phyloP scores from a whole-genome alignment of 2,888 invertebrate species.

The Coleophora deauratella region DNA sequence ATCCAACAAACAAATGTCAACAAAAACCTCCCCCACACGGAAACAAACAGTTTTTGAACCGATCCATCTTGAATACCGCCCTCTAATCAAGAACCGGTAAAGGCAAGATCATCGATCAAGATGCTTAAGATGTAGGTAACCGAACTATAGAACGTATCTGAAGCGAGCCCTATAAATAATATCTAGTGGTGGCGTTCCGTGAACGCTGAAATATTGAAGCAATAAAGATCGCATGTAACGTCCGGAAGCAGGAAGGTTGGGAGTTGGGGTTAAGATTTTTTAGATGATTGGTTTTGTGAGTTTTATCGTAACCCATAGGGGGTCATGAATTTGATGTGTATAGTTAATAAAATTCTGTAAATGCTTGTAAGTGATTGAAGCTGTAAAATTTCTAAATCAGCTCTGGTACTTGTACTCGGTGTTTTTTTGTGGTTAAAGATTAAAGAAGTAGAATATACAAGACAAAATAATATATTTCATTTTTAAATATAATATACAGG shows the following conservation, averaged over 20 bases:
- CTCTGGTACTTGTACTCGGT: no score
- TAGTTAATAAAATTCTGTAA: neutral
- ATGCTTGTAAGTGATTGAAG: no score
- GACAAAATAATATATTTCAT: no score
- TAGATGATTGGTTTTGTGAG: no score
- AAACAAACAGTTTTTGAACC: no score
- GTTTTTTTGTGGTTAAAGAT: no score
- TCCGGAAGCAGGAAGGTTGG: conserved; percentile 13
- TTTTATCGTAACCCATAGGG: neutral
- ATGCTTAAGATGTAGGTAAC: conserved; percentile 34
- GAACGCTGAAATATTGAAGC: conserved; percentile 50
- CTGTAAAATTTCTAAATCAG: no score
- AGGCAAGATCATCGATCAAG: conserved; percentile 25
- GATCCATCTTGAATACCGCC: conserved; percentile 3
- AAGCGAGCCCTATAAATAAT: conserved; percentile 40
- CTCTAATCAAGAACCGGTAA: no score
- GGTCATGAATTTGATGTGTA: conserved; percentile 5
- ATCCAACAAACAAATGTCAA: no score
- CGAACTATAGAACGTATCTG: conserved; percentile 7
- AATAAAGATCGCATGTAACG: conserved; percentile 39
- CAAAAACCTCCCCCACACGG: no score
- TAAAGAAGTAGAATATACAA: neutral
- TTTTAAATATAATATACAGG: no score
- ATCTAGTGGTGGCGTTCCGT: conserved; percentile 31
- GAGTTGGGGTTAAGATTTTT: neutral